Evolutionary conservation across 2,797 vertebrate genomes (phyloP).

Genomic region (Cryptoprocta ferox): DNA sequence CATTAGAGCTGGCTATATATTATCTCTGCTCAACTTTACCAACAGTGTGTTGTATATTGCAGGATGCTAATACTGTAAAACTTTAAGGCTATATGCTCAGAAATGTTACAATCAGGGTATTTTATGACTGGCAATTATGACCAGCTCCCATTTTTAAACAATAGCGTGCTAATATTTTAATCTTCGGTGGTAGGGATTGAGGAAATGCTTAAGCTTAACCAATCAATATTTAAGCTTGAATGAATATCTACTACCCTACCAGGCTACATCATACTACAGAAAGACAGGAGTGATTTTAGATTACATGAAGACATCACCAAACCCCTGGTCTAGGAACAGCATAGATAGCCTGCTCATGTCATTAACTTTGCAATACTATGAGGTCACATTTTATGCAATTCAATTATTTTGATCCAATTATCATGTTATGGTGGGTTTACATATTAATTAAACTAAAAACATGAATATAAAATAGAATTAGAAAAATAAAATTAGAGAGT

Average conservation of each 20-base stretch:
- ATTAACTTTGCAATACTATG: neutral
- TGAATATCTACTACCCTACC: neutral
- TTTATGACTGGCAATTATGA: neutral
- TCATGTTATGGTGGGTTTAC: neutral
- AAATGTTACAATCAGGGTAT: neutral
- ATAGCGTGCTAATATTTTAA: neutral
- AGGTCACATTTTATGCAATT: slow-evolving; percentile 33
- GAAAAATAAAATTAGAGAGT: neutral
- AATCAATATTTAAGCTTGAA: neutral
- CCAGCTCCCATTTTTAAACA: neutral
- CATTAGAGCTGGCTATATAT: neutral
- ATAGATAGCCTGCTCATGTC: neutral
- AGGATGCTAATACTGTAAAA: neutral
- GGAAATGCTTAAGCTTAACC: neutral
- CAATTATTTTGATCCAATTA: slow-evolving; percentile 39
- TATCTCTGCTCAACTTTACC: neutral
- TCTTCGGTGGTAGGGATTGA: neutral
- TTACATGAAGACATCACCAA: neutral
- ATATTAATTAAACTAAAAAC: slow-evolving; percentile 35
- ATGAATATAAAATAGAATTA: slow-evolving; percentile 10
- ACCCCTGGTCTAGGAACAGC: neutral
- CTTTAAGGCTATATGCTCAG: neutral
- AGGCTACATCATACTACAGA: neutral
- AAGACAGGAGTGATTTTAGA: neutral
- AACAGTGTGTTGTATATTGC: neutral